These are phyloP conservation scores for Ectemnius continuus DNA, from an alignment of 2,888 invertebrate species.

Conservation along the genomic window DNA sequence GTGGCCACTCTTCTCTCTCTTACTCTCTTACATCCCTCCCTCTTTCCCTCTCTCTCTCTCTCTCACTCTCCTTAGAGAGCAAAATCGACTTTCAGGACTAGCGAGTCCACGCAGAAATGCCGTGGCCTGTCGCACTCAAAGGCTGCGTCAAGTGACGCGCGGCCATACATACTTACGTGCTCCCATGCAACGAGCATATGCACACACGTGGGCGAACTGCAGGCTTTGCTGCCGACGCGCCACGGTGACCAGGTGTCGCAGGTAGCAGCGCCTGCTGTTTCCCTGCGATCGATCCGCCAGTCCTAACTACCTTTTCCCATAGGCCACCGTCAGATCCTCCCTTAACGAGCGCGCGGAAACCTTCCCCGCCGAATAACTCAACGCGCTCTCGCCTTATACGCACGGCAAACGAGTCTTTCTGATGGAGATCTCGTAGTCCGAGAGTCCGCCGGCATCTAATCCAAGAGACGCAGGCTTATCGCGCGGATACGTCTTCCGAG, in stretches of 20 bases:
- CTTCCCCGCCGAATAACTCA: neutral
- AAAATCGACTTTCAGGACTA: conserved; percentile 58
- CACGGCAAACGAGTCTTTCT: conserved; percentile 1
- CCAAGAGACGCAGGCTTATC: conserved; percentile 8
- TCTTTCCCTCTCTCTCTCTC: too few relatives aligned
- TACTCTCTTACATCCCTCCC: too few relatives aligned
- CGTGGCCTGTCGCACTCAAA: conserved; percentile 61
- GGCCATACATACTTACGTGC: conserved; percentile 44
- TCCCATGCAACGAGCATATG: conserved; percentile 24
- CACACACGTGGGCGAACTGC: conserved; percentile 47
- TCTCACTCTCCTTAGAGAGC: too few relatives aligned
- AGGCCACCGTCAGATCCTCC: neutral
- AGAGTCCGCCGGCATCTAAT: neutral
- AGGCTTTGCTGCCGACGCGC: conserved; percentile 25
- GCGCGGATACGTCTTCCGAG: conserved; percentile 35
- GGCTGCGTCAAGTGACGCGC: conserved; percentile 64
- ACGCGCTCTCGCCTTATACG: conserved; percentile 3
- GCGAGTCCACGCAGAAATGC: conserved; percentile 65
- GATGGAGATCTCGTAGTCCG: too few relatives aligned
- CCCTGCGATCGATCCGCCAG: conserved; percentile 29
- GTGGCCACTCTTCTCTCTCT: too few relatives aligned
- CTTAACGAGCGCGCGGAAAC: conserved; percentile 14
- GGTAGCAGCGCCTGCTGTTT: conserved; percentile 57
- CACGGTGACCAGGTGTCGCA: conserved; percentile 64
- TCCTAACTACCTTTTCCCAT: conserved; percentile 27